Evolutionary conservation across 2,113 vertebrate genomes (phyloP).

Genomic region (Ahaetulla prasina): DNA sequence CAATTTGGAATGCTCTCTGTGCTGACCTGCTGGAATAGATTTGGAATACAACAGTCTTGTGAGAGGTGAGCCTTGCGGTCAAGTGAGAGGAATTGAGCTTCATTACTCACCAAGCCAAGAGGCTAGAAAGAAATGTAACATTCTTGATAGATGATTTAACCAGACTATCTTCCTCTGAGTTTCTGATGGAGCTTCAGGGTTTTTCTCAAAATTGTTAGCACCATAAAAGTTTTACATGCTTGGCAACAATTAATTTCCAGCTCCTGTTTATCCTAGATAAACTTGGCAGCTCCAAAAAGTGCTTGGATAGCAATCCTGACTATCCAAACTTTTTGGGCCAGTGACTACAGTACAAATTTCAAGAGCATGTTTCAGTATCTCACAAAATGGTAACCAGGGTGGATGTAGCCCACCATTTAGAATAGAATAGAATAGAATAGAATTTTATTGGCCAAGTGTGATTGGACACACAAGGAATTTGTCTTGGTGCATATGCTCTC

Average conservation of each 20-base stretch:
- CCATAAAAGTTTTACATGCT: neutral
- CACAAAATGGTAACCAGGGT: neutral
- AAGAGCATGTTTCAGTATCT: neutral
- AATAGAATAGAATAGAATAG: no score
- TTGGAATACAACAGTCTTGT: neutral
- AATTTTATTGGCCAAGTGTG: no score
- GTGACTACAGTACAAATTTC: neutral
- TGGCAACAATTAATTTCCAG: neutral
- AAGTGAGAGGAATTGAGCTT: constrained; percentile 15
- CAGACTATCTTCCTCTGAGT: neutral
- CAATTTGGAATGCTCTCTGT: constrained; percentile 16
- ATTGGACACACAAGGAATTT: no score
- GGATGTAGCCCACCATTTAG: neutral
- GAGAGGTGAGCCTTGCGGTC: neutral
- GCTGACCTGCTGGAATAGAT: neutral
- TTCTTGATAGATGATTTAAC: constrained; percentile 31
- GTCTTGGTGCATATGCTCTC: no score
- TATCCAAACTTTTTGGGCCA: neutral
- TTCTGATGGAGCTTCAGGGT: neutral
- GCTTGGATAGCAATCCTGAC: neutral
- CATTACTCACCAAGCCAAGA: constrained; percentile 14
- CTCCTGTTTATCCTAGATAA: neutral
- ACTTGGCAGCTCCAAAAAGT: neutral
- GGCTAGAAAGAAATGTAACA: constrained; percentile 10
- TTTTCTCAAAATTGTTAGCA: neutral